Conservation (phyloP, 2,888 invertebrate genomes). For the Thera britannica region DNA sequence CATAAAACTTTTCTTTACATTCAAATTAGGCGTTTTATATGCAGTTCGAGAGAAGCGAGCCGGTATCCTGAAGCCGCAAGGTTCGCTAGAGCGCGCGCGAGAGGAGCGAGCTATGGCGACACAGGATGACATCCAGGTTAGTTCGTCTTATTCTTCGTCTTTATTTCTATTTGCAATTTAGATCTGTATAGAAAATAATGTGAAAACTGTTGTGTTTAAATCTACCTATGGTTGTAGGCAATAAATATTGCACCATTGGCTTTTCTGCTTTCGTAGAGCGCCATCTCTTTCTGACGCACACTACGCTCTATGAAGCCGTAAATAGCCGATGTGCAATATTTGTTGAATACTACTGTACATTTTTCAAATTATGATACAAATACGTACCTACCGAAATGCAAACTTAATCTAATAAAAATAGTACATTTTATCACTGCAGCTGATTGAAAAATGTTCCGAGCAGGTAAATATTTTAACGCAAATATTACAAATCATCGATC, state of each 20-base stretch:
- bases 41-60: constrained; percentile 83
- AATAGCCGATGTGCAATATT: no score
- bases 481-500: background rate
- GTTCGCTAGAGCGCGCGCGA: constrained; percentile 87
- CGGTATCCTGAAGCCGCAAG: constrained; percentile 90
- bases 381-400: no score
- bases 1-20: background rate
- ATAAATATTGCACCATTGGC: no score
- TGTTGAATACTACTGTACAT: no score
- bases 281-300: no score
- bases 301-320: no score
- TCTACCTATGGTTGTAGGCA: no score
- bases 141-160: background rate
- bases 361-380: no score
- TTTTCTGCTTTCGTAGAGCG: no score
- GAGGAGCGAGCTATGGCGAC: constrained; percentile 84
- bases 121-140: constrained; percentile 54
- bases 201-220: no score
- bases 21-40: constrained; percentile 9
- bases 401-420: background rate
- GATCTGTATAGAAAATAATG: no score
- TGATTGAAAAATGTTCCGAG: background rate
- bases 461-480: background rate
- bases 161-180: background rate
- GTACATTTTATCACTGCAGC: background rate